phyloP scores from a whole-genome alignment of 64 coral and sea anemone species.

The Porites australiensis region DNA sequence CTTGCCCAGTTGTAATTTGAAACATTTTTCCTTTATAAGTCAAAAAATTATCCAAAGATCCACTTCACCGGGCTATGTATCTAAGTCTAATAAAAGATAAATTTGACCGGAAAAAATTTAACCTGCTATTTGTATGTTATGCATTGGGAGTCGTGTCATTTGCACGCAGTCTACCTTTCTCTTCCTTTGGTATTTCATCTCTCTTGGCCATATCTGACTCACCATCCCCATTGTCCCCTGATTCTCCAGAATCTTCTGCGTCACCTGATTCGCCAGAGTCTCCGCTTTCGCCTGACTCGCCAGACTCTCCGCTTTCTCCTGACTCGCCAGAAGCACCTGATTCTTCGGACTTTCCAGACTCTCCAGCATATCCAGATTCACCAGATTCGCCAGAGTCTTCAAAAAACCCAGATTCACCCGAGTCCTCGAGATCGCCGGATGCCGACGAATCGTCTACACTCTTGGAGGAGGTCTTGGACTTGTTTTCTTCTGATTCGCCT shows the following conservation, averaged over 20 bases:
- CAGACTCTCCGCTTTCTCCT: background rate
- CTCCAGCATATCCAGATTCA: background rate
- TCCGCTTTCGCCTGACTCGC: background rate
- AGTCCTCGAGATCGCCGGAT: conserved; percentile 1
- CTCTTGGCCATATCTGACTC: conserved; percentile 43
- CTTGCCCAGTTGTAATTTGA: no score
- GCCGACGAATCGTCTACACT: background rate
- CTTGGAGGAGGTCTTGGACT: background rate
- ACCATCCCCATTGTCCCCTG: conserved; percentile 36
- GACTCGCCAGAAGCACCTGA: conserved; percentile 15
- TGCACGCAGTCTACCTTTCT: background rate
- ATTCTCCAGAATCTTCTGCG: background rate
- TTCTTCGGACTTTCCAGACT: conserved; percentile 25
- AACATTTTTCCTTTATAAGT: no score
- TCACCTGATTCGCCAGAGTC: background rate
- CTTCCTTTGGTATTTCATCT: conserved; percentile 55
- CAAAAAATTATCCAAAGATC: no score
- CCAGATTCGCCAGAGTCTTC: background rate
- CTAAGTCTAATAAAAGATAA: no score
- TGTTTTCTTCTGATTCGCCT: conserved; percentile 74
- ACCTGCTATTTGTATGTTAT: no score
- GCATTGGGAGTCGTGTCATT: no score
- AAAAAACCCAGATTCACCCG: conserved; percentile 35
- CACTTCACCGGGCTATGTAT: no score
- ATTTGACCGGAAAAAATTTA: no score